Evolutionary conservation across 1,140 invertebrate species (phyloP).

Genomic region (Eupristina koningsbergeri): DNA sequence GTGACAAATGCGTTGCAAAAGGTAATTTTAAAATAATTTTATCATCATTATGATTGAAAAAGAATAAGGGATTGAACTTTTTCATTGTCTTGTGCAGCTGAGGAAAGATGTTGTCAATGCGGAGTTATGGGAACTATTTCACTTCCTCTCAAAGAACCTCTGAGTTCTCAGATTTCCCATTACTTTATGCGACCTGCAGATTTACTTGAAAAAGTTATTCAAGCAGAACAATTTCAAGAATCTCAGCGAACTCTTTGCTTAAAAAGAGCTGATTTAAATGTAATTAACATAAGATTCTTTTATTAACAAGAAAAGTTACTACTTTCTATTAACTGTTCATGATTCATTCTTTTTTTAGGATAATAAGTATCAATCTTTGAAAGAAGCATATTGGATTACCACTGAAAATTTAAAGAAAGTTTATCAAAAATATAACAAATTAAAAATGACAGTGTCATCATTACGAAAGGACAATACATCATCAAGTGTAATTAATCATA

Average conservation of each 20-base stretch:
- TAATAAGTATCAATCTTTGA: constrained; percentile 31
- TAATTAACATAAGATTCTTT: not conserved
- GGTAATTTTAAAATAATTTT: constrained; percentile 12
- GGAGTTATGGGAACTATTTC: constrained; percentile 17
- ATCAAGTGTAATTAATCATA: not conserved
- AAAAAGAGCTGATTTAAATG: constrained; percentile 28
- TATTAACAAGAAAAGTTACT: not conserved
- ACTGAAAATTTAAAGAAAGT: constrained; percentile 41
- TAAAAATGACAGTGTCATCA: constrained; percentile 4
- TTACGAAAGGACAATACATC: constrained; percentile 20
- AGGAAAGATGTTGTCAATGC: constrained; percentile 37
- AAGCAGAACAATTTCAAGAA: constrained; percentile 38
- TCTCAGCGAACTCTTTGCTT: constrained; percentile 26
- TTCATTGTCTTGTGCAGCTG: not conserved
- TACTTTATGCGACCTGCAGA: constrained; percentile 29
- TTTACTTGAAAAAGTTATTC: constrained; percentile 31
- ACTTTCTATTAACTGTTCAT: not conserved
- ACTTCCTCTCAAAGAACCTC: constrained; percentile 19
- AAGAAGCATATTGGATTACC: constrained; percentile 36
- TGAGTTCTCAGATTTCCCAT: constrained; percentile 35
- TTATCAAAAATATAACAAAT: constrained; percentile 37
- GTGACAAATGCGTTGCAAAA: constrained; percentile 37
- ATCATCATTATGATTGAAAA: not conserved
- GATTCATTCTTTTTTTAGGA: constrained; percentile 14
- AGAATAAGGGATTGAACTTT: not conserved